Evolutionary conservation across 2,797 vertebrate species (phyloP).

Genomic region (Lagorchestes hirsutus): DNA sequence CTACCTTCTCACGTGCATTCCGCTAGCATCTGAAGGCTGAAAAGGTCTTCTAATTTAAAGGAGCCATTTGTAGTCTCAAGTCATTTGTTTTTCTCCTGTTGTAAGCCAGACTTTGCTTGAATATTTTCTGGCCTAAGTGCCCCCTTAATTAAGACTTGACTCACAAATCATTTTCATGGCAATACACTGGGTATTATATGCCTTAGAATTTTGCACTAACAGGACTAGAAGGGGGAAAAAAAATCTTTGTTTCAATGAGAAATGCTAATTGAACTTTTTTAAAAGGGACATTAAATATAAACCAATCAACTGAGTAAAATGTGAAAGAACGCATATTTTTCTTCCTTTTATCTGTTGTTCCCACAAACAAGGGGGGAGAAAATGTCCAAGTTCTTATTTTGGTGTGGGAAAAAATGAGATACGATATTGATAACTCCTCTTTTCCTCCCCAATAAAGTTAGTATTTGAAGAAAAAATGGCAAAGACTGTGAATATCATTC

Average conservation of each 20-base stretch:
- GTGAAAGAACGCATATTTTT: constrained; percentile 33
- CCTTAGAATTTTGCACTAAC: constrained; percentile 58
- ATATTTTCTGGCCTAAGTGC: constrained; percentile 54
- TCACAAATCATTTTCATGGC: constrained; percentile 47
- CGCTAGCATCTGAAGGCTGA: neutral
- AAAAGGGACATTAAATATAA: constrained; percentile 58
- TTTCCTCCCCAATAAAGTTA: constrained; percentile 3
- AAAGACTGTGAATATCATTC: constrained; percentile 26
- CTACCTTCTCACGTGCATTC: neutral
- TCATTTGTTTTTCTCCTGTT: constrained; percentile 23
- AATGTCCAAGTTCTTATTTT: constrained; percentile 65
- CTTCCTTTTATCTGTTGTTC: constrained; percentile 30
- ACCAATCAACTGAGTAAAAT: constrained; percentile 61
- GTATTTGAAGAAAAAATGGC: constrained; percentile 71
- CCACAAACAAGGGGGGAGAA: constrained; percentile 51
- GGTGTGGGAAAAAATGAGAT: constrained; percentile 57
- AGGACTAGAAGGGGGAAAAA: constrained; percentile 53
- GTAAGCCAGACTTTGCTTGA: neutral
- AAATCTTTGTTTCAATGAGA: constrained; percentile 65
- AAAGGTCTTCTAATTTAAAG: constrained; percentile 19
- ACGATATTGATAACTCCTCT: neutral
- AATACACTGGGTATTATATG: neutral
- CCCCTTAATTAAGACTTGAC: constrained; percentile 56
- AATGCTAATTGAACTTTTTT: constrained; percentile 19
- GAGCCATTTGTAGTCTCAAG: constrained; percentile 29